Base-by-base conservation (phyloP, 2,888 invertebrate genomes). In the Macaria notata region DNA sequence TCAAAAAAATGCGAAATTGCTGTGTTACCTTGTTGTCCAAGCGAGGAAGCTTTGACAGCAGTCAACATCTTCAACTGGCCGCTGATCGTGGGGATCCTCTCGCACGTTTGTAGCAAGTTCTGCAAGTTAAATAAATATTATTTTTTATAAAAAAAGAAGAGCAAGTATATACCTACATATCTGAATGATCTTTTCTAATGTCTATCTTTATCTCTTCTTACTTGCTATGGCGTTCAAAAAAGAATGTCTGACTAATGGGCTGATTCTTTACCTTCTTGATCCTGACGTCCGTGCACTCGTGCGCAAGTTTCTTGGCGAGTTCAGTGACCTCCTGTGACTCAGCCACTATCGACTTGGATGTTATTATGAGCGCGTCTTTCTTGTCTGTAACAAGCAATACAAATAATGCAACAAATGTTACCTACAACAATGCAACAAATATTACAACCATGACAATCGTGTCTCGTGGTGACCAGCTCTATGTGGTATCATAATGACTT, bases 61-160 rank as follows among this genome's bases (percentile, higher is more conserved):
- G 99, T 99, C 71, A 99, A 91, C 84, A 99, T 99, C 91, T 99
- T 99, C 73, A 99, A 91, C 83, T 99, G 99, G 0, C 99, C 99
- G 65, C 99, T 99, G 80, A 99, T 99, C 0, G 99, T 99, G 0
- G 99, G 99, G 73, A 99, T 99, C 70, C 98, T 93, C 82, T 99
- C 99, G 81, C 99, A 99, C 0, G 99, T 98, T 95, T 99, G 99
- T 54, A 99, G 90, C 63, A 99, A 92, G 80, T 98, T 98, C 97
- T 97, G 81, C 0, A 84, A 84, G 9, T 3, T 6, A 49, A 49
- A n/a, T 7, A 19, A 19, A 19, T 19, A 19, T 1, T 19, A 19
- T 19, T n/a, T n/a, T n/a, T n/a, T n/a, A n/a, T n/a, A n/a, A n/a
- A n/a, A n/a, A n/a, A n/a, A n/a, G n/a, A n/a, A n/a, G n/a, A n/a